phyloP scores from a whole-genome alignment of 30 jellyfish, hydroid and myxozoan species.

The Clytia hemisphaerica region DNA sequence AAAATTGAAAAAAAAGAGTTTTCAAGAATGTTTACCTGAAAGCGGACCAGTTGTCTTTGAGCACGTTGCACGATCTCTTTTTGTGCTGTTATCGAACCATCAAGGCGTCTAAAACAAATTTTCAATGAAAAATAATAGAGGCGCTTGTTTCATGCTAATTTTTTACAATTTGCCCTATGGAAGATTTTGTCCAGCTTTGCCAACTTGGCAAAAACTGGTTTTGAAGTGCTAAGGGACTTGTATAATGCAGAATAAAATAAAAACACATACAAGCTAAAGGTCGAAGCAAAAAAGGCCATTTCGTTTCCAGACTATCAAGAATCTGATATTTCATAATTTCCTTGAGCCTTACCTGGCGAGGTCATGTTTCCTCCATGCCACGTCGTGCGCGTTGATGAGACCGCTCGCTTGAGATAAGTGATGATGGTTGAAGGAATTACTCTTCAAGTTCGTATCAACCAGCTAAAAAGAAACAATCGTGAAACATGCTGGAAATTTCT shows the following conservation, averaged over 20 bases:
- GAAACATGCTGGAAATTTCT: too few species aligned
- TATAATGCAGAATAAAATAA: too few species aligned
- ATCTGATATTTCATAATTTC: neutral
- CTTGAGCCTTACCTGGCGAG: conserved; percentile 74
- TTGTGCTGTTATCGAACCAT: conserved; percentile 59
- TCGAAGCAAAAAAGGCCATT: too few species aligned
- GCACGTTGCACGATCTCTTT: conserved; percentile 82
- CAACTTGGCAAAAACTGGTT: too few species aligned
- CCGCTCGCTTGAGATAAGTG: conserved; percentile 70
- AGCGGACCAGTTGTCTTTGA: conserved; percentile 79
- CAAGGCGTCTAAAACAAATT: conserved; percentile 96
- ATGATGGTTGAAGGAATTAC: conserved; percentile 54
- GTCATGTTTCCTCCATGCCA: conserved; percentile 89
- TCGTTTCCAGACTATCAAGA: neutral
- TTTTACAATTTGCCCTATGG: neutral
- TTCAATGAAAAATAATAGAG: too few species aligned
- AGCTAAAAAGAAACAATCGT: conserved; percentile 30
- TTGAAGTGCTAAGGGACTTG: neutral
- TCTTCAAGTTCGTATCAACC: conserved; percentile 61
- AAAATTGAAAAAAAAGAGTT: neutral
- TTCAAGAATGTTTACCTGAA: conserved; percentile 44
- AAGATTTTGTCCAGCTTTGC: too few species aligned
- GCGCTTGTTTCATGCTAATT: neutral
- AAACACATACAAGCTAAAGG: too few species aligned
- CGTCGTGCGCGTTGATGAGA: conserved; percentile 79